A percentile compares a stretch with the other conserved stretches of the same genome.
Evolutionary conservation across 2,797 vertebrate genomes (phyloP).

Genomic region (Falco berigora): DNA sequence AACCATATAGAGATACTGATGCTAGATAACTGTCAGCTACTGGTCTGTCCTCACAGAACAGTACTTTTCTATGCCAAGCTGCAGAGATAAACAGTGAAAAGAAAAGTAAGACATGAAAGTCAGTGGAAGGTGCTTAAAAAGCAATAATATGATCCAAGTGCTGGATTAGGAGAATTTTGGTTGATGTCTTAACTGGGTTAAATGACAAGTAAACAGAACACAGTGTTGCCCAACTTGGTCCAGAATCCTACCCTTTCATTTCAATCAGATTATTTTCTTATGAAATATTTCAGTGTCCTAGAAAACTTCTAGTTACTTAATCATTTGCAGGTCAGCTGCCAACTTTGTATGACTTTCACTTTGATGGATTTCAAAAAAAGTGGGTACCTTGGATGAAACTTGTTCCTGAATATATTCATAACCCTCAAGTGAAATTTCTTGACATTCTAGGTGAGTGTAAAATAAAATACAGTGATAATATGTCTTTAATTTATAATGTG

Average conservation of each 20-base stretch:
- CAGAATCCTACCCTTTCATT: neutral
- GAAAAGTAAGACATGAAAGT: neutral
- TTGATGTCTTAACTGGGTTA: neutral
- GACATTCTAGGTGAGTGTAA: conserved; percentile 87
- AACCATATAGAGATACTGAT: neutral
- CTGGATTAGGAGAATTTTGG: neutral
- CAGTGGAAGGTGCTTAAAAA: neutral
- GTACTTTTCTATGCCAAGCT: neutral
- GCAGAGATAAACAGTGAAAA: neutral
- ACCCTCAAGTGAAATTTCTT: conserved; percentile 79
- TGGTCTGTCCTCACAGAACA: neutral
- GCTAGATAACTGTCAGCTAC: neutral
- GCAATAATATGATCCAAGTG: neutral
- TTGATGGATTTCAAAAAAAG: conserved; percentile 73
- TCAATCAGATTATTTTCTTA: neutral
- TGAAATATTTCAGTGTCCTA: neutral
- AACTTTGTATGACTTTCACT: conserved; percentile 93
- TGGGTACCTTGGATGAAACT: conserved; percentile 90
- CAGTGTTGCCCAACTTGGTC: neutral
- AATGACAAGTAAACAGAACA: neutral
- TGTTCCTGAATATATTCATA: conserved; percentile 84
- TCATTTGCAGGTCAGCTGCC: conserved; percentile 81
- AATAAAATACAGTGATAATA: neutral
- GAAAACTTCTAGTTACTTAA: neutral
- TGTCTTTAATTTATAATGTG: neutral